These are phyloP conservation scores for Hiodon alosoides DNA, from an alignment of 2,113 vertebrate genomes.

Conservation along the genomic window DNA sequence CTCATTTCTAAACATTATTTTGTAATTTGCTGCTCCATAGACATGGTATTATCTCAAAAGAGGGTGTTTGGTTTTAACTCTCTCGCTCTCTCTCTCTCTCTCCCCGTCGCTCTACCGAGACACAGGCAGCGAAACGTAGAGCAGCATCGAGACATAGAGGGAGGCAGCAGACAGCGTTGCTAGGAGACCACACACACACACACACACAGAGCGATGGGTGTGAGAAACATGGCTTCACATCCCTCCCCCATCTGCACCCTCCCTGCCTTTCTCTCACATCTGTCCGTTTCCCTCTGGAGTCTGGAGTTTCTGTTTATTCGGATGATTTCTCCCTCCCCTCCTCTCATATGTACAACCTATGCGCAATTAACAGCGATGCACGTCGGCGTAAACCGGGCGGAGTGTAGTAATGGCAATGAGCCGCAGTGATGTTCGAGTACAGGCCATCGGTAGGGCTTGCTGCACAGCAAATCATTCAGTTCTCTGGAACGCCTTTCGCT, in stretches of 20 bases:
- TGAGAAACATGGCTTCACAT: neutral
- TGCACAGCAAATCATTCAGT: too few species aligned
- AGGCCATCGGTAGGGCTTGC: too few species aligned
- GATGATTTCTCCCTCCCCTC: neutral
- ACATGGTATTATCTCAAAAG: neutral
- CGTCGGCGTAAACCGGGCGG: too few species aligned
- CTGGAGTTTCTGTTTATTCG: too few species aligned
- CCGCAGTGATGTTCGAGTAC: too few species aligned
- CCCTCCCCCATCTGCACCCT: neutral
- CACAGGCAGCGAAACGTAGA: neutral
- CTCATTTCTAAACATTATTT: too few species aligned
- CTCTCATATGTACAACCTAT: too few species aligned
- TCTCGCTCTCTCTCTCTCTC: neutral
- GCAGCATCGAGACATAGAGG: neutral
- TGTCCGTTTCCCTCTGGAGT: neutral
- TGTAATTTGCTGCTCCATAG: too few species aligned
- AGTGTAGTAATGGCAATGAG: too few species aligned
- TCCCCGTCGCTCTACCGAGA: neutral
- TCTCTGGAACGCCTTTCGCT: too few species aligned
- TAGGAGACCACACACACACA: conserved; percentile 20
- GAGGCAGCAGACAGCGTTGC: conserved; percentile 9
- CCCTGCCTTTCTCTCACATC: conserved; percentile 13
- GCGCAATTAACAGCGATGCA: too few species aligned
- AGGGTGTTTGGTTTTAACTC: neutral
- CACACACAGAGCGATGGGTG: neutral